Evolutionary conservation across 2,888 invertebrate species (phyloP), one percentile per base, ranked within the genome.

Genomic region (Oligia latruncula): DNA sequence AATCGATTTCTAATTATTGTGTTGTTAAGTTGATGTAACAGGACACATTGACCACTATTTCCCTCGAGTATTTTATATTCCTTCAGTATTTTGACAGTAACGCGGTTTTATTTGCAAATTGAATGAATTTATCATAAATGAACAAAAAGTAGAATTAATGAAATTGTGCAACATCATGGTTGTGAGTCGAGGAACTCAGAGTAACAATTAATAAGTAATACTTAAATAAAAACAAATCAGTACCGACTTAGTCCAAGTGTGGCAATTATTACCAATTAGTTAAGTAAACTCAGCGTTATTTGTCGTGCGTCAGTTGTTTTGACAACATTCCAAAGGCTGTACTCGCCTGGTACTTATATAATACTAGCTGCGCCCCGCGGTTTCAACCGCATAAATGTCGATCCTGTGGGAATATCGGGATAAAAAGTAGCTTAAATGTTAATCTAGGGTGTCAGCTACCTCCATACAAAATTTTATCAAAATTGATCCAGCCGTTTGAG

Each of bases 251-350:
- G 9, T 62, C 17, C 15, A 58, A 66, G 58, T 65, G 55, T 55
- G 58, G 29, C 35, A 46, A 11, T 46, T 46, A 40, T 62, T 46
- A 79, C 29, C n/a, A 71, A 49, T 80, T 72, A 49, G 43, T 66
- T 72, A 80, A 43, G 58, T 81, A 73, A 81, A 81, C 49, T 29
- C 5, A 29, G 62, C n/a, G 52, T n/a, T 46, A 62, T 46, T 35
- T n/a, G 43, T 29, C 40, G n/a, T 20, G 71, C 35, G 52, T 49
- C 35, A 15, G 49, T 55, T 46, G 52, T 46, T 46, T 65, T 46
- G 23, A n/a, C 6, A 46, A 43, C 17, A 46, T 9, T 52, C n/a
- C 9, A 2, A 67, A 20, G 29, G 29, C 11, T 1, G 23, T n/a
- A 13, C 66, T 40, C 23, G 23, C 40, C 23, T 4, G 40, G 15